Conservation (phyloP, 2,113 vertebrate genomes). For the Glareola pratincola region DNA sequence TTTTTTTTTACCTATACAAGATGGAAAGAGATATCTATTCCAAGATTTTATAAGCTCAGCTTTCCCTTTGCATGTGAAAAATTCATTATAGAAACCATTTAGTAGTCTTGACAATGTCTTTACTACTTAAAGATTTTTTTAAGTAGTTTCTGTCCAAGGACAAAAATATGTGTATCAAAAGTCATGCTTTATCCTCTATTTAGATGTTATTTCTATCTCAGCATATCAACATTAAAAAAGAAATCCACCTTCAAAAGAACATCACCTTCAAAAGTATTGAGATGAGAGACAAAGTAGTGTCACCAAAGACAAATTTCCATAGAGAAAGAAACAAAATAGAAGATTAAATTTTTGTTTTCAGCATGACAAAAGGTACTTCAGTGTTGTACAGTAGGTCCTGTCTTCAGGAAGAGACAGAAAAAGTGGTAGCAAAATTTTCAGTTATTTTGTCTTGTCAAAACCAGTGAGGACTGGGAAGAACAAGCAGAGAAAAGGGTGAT, state of each 20-base stretch:
- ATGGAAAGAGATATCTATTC: not conserved
- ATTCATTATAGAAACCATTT: not conserved
- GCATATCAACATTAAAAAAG: not conserved
- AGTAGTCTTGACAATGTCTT: not conserved
- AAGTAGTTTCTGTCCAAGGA: not conserved
- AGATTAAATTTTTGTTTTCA: not conserved
- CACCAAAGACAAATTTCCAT: not conserved
- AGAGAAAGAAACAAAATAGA: not conserved
- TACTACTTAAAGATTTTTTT: not conserved
- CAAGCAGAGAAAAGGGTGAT: not conserved
- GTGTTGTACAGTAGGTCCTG: not conserved
- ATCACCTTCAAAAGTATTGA: not conserved
- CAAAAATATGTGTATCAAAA: not conserved
- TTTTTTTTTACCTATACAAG: not conserved
- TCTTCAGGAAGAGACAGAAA: not conserved
- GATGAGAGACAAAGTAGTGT: not conserved
- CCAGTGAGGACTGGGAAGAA: not conserved
- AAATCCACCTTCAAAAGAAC: not conserved
- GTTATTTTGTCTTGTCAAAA: not conserved
- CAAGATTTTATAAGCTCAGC: not conserved
- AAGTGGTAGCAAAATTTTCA: not conserved
- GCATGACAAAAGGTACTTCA: not conserved
- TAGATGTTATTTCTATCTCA: not conserved
- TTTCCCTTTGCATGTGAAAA: not conserved
- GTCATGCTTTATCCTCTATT: not conserved